These are phyloP conservation scores for Toxotes lorentzi DNA, from an alignment of 2,797 vertebrate species.

Conservation along the genomic window DNA sequence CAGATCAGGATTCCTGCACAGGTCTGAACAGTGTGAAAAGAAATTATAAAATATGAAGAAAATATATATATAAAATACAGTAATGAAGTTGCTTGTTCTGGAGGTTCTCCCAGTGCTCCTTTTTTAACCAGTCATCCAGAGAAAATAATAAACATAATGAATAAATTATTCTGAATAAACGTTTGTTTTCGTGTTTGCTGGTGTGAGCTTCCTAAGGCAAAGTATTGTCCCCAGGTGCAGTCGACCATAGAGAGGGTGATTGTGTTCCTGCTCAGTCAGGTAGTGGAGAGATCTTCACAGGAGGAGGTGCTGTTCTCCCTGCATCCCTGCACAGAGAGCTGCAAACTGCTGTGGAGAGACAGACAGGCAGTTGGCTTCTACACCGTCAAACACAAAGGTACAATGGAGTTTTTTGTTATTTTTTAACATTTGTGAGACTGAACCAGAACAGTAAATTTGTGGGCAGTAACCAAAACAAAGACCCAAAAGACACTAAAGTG, in stretches of 20 bases:
- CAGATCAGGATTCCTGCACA: background rate
- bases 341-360: conserved; percentile 91
- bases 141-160: too few relatives aligned
- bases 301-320: conserved; percentile 85
- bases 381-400: conserved; percentile 92
- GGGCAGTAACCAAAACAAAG: too few relatives aligned
- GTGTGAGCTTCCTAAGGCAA: background rate
- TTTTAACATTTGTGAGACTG: too few relatives aligned
- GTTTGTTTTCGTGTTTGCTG: background rate
- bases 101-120: too few relatives aligned
- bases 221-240: conserved; percentile 84
- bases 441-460: too few relatives aligned
- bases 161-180: too few relatives aligned
- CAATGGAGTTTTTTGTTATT: background rate
- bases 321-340: conserved; percentile 87
- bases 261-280: conserved; percentile 92
- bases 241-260: conserved; percentile 90
- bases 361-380: conserved; percentile 93
- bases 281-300: conserved; percentile 80
- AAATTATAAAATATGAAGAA: background rate
- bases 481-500: too few relatives aligned
- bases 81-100: too few relatives aligned
- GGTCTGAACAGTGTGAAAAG: background rate
- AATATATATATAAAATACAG: too few relatives aligned
- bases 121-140: too few relatives aligned